Evolutionary conservation across 2,797 vertebrate species (phyloP).

Genomic region (Acanthurus leucopareius): DNA sequence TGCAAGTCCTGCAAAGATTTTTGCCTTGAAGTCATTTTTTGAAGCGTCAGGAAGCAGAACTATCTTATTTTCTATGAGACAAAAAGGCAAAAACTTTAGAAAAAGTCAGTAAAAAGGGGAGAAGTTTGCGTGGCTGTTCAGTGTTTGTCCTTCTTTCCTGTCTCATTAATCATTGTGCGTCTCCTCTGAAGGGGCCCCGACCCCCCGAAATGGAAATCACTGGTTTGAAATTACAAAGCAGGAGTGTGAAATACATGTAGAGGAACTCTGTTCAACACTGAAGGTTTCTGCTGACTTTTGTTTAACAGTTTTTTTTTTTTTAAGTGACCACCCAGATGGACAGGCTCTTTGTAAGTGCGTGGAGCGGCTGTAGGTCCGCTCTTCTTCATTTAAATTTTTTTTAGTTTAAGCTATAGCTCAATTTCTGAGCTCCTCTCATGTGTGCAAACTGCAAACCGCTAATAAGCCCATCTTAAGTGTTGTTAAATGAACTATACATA

Average conservation of each 20-base stretch:
- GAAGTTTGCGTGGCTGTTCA: constrained; percentile 9
- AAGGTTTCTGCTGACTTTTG: background rate
- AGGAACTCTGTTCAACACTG: background rate
- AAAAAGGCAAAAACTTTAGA: background rate
- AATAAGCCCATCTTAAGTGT: constrained; percentile 61
- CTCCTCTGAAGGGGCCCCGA: constrained; percentile 8
- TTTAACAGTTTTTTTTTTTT: background rate
- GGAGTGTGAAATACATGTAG: background rate
- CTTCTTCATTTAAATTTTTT: constrained; percentile 19
- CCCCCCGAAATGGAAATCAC: background rate
- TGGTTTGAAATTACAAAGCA: constrained; percentile 13
- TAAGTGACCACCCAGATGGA: background rate
- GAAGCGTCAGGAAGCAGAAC: background rate
- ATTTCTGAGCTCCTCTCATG: constrained; percentile 46
- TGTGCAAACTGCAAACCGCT: constrained; percentile 48
- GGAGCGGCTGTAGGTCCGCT: background rate
- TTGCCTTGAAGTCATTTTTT: background rate
- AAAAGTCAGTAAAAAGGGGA: constrained; percentile 23
- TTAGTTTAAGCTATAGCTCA: constrained; percentile 26
- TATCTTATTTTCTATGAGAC: background rate
- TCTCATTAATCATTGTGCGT: constrained; percentile 14
- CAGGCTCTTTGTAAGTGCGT: background rate
- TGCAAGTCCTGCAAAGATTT: background rate
- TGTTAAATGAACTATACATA: constrained; percentile 65
- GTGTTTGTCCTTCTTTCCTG: constrained; percentile 28